These are phyloP conservation scores for Hemithea aestivaria DNA, from an alignment of 2,888 invertebrate species.

Conservation along the genomic window DNA sequence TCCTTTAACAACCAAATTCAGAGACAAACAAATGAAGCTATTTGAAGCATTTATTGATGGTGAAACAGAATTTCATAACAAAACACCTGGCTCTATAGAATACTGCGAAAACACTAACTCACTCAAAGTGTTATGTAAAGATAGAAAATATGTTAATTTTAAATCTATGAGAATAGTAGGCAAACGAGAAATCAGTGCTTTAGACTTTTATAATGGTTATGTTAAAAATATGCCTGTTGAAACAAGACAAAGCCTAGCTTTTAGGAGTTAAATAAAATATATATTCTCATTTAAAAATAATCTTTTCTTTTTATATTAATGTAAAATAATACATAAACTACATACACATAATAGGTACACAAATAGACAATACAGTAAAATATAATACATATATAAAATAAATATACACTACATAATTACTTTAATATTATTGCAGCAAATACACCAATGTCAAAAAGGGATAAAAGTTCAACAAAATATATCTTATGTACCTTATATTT, in stretches of 20 bases:
- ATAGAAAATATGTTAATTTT: constrained; percentile 82
- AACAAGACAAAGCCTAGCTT: constrained; percentile 50
- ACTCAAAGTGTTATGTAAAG: constrained; percentile 83
- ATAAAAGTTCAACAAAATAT: too few relatives aligned
- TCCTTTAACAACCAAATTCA: constrained; percentile 81
- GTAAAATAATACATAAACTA: too few relatives aligned
- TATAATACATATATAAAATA: constrained; percentile 8
- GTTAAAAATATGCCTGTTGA: constrained; percentile 77
- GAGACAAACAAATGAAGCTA: constrained; percentile 80
- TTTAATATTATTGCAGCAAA: not conserved
- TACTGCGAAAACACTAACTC: constrained; percentile 79
- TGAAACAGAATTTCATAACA: constrained; percentile 32
- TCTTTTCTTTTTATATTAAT: too few relatives aligned
- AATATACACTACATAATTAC: constrained; percentile 4
- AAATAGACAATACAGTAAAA: constrained; percentile 1
- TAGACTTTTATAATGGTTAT: constrained; percentile 93
- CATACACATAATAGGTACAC: too few relatives aligned
- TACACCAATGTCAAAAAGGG: too few relatives aligned
- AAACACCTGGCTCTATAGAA: constrained; percentile 77
- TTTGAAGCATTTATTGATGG: constrained; percentile 72
- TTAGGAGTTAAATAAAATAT: constrained; percentile 45
- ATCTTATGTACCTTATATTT: too few relatives aligned
- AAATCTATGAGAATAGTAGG: constrained; percentile 82
- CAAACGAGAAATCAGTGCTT: constrained; percentile 85
- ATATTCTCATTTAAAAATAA: too few relatives aligned